Conservation (phyloP, 2,797 vertebrate species). For the Sphenodon punctatus region DNA sequence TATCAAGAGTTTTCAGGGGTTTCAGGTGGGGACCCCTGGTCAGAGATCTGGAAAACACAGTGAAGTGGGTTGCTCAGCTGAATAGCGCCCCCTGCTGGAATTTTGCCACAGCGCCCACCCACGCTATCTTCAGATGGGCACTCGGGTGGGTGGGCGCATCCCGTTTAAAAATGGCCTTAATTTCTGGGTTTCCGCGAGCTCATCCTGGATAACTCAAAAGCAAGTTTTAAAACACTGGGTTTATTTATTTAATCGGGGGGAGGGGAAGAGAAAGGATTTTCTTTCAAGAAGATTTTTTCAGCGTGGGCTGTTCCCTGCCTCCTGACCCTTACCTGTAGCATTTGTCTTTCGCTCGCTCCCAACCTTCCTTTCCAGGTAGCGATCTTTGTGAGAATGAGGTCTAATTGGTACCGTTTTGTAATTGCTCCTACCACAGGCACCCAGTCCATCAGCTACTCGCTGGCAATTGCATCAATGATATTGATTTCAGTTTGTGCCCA, state of each 20-base stretch:
- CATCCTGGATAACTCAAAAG: background rate
- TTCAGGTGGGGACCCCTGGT: too few species aligned
- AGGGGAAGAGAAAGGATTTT: background rate
- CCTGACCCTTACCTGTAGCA: background rate
- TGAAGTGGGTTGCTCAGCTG: too few species aligned
- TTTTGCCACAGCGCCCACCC: too few species aligned
- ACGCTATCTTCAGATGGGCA: too few species aligned
- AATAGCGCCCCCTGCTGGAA: too few species aligned
- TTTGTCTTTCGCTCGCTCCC: background rate
- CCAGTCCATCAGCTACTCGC: background rate
- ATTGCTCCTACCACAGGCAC: background rate
- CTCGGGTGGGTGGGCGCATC: too few species aligned
- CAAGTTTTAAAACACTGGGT: background rate
- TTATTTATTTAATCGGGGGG: background rate
- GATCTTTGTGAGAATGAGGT: background rate
- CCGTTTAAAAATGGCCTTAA: too few species aligned
- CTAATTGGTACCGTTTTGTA: constrained; percentile 11
- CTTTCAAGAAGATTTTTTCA: background rate
- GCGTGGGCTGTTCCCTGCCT: background rate
- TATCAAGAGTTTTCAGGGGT: too few species aligned
- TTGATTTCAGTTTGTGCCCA: constrained; percentile 7
- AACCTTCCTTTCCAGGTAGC: background rate
- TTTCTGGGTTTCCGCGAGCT: background rate
- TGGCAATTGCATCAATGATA: constrained; percentile 21
- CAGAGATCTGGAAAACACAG: too few species aligned